Base-by-base conservation (phyloP, 2,113 vertebrate species). In the Promerops cafer region DNA sequence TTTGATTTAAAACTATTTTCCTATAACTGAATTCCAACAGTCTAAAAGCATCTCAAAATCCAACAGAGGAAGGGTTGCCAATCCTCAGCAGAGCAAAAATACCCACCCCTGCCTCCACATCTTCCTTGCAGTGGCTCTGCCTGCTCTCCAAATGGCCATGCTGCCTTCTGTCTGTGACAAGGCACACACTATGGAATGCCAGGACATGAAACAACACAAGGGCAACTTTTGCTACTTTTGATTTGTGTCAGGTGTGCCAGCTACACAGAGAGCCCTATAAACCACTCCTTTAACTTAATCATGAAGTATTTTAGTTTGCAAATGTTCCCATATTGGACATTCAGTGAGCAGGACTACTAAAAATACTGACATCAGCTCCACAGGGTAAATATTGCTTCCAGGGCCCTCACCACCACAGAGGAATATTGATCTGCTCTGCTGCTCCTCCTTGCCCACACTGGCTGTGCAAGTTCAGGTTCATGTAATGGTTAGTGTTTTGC, bases 1-100 rank as follows among this genome's bases (percentile, higher is more conserved):
- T 93, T 82, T 81, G 64, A 92, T 68, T 88, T 89, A 80, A 53
- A 94, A 86, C 60, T 83, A 64, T 94, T 90, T 96, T 94, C 87
- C 82, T 91, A 56, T 65, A 77, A 54, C 68, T 7, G 8, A 93
- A 44, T 89, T 93, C 83, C 86, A 95, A 79, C 60, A 40, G 15
- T 80, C 78, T 93, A 85, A 86, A 95, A 93, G 37, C 4, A 2
- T 64, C 72, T 87, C 71, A 59, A 80, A 89, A 92, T 39, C 59
- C 47, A 80, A 40, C 28, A 90, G 17, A 72, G 40, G 72, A 92
- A 90, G 26, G 66, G 33, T 9, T 84, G 64, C 56, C 64, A 70
- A 10, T 7, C 70, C 74, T 81, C 64, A 89, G 86, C 63, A 63
- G 21, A 78, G 60, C 68, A 92, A 61, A 90, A 94, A 39, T 26